Evolutionary conservation across 2,888 invertebrate species (phyloP), one percentile per base, ranked within the genome.

Genomic region (Drosophila gaucha): DNA sequence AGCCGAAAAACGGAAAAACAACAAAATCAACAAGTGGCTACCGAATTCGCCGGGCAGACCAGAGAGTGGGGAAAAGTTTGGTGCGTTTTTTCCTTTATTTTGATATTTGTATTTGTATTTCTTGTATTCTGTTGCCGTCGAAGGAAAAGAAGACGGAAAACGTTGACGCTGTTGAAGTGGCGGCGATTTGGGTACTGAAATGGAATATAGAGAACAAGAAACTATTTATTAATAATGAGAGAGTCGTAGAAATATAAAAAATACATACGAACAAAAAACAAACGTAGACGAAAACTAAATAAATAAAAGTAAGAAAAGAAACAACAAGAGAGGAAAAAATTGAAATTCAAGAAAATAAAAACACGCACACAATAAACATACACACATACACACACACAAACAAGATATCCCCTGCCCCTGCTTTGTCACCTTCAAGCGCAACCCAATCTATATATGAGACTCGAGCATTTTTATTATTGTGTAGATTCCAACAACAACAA

Each of bases 211-310:
- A 87, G 83, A 85, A 85, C 67, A 88, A 84, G 88, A 84, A 83
- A 84, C 86, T 86, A 86, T 84, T 84, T 84, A 86, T 88, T 84
- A 84, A 88, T 88, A 84, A 82, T 85, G 86, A 70, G 82, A 78
- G 70, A 75, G 51, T 66, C 56, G 69, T 24, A 67, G 54, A 68
- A 73, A 69, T 74, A 74, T 44, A 60, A 78, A 60, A 62, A 43
- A 67, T 65, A 77, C 57, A 58, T 31, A 51, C 30, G 47, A 62
- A 78, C 51, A 49, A 59, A 66, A 60, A 57, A 67, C 59, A 69
- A 70, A 78, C 67, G 77, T 67, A 70, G 50, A 80, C 84, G 72
- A 78, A 86, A 82, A 87, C 85, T 82, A 82, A 84, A 82, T 84
- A 80, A 86, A 76, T 72, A 72, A 72, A 67, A 67, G 49, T 67